These are phyloP conservation scores for Leptinotarsa defecta DNA, from an alignment of 1,140 invertebrate species.

Conservation along the genomic window DNA sequence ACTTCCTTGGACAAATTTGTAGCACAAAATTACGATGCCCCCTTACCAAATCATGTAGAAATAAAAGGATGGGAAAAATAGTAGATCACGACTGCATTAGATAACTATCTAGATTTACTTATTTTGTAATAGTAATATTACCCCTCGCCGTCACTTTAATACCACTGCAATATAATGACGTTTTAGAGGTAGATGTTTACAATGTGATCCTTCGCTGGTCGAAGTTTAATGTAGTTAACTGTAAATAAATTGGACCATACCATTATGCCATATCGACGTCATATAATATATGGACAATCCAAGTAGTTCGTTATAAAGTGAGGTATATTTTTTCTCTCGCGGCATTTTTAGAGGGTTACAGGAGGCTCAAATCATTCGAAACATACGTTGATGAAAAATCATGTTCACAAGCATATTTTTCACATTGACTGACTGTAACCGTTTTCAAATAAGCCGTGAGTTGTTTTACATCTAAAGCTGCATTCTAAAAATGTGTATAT, in stretches of 20 bases:
- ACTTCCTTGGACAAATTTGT: too few species aligned
- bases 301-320: background rate
- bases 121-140: too few species aligned
- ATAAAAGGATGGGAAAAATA: too few species aligned
- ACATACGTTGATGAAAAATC: conserved; percentile 12
- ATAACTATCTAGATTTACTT: too few species aligned
- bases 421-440: background rate
- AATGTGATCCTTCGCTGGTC: conserved; percentile 35
- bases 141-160: too few species aligned
- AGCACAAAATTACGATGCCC: too few species aligned
- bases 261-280: background rate
- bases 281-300: background rate
- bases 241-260: conserved; percentile 42
- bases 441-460: background rate
- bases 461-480: conserved; percentile 38
- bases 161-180: background rate
- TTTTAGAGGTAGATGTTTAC: conserved; percentile 2
- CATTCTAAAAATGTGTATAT: conserved; percentile 48
- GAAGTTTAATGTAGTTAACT: conserved; percentile 33
- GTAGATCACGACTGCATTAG: too few species aligned
- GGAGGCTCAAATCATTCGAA: background rate
- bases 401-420: conserved; percentile 9
- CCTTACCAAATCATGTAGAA: too few species aligned
- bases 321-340: background rate
- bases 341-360: background rate